Percentiles rank a stretch among this genome's conserved stretches.
phyloP scores from a whole-genome alignment of 2,888 invertebrate genomes.

The Clivina fossor region DNA sequence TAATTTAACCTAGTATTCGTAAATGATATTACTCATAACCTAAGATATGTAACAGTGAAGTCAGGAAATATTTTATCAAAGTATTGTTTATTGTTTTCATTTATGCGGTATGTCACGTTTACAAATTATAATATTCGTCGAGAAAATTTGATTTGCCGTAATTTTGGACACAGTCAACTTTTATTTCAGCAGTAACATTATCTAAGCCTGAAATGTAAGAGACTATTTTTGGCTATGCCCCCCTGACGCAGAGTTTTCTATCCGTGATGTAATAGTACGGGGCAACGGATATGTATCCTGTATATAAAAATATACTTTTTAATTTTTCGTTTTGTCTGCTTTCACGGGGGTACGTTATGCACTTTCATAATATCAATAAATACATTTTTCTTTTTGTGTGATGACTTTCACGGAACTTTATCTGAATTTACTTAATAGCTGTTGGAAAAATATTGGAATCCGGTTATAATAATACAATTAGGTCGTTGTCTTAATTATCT shows the following conservation, averaged over 20 bases:
- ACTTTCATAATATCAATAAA: no score
- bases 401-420: no score
- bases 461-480: neutral
- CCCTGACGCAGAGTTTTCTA: slow-evolving; percentile 40
- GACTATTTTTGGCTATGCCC: slow-evolving; percentile 49
- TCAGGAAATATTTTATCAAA: neutral
- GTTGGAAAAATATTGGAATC: no score
- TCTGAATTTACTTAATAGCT: no score
- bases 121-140: slow-evolving; percentile 3
- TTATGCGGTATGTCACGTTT: slow-evolving; percentile 1
- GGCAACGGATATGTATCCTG: slow-evolving; percentile 7
- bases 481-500: slow-evolving; percentile 13
- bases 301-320: slow-evolving; percentile 29
- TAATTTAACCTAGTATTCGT: neutral
- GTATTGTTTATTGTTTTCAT: neutral
- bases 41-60: neutral
- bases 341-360: no score
- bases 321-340: no score
- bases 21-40: neutral
- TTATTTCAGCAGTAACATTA: slow-evolving; percentile 46
- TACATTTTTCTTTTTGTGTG: no score
- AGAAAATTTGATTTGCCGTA: slow-evolving; percentile 8
- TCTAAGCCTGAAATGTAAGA: slow-evolving; percentile 42
- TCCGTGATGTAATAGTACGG: slow-evolving; percentile 46
- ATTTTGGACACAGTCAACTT: slow-evolving; percentile 11